Conservation (phyloP, 2,888 invertebrate genomes). For the Coenonympha glycerion region DNA sequence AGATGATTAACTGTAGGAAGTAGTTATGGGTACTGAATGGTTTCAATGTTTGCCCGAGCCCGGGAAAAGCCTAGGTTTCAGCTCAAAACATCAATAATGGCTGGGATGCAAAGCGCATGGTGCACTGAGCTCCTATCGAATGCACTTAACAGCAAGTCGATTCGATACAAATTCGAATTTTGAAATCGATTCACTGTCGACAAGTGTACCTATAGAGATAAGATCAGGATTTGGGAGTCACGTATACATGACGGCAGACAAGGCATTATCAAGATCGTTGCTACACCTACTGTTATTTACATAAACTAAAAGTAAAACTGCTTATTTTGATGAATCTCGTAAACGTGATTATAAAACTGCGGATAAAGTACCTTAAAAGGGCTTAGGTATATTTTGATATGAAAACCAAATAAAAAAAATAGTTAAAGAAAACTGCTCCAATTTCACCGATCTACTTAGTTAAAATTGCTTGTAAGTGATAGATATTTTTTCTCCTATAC, state of each 20-base stretch:
- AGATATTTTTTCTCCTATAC: too few relatives aligned
- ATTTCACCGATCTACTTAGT: too few relatives aligned
- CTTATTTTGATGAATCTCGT: too few relatives aligned
- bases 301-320: neutral
- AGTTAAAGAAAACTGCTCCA: neutral
- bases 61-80: constrained; percentile 1
- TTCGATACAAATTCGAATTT: neutral
- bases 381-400: too few relatives aligned
- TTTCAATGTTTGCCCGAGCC: neutral
- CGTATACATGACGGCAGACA: neutral
- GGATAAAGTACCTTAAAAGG: too few relatives aligned
- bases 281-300: neutral
- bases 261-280: neutral
- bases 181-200: neutral
- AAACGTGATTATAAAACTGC: too few relatives aligned
- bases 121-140: neutral
- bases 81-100: constrained; percentile 5
- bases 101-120: constrained; percentile 4
- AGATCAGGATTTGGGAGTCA: neutral
- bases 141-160: neutral
- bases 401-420: neutral
- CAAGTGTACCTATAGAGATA: neutral
- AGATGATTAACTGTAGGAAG: too few relatives aligned
- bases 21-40: neutral
- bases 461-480: too few relatives aligned